A percentile compares a stretch with the other conserved stretches of the same genome.
These are phyloP conservation scores for Athene noctua DNA, from an alignment of 2,113 vertebrate species.

Conservation along the genomic window DNA sequence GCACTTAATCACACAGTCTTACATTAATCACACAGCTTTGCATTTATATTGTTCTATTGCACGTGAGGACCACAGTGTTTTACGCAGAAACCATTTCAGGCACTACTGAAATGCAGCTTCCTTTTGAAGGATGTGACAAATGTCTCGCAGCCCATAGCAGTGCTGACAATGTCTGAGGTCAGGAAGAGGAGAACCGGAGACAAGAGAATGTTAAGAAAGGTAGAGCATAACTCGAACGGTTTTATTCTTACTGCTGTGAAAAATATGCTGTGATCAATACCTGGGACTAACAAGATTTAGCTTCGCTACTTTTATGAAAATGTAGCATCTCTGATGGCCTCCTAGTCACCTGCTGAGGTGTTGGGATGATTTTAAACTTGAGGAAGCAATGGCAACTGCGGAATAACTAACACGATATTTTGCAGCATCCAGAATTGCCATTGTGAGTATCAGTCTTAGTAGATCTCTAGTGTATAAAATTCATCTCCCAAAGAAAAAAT, in stretches of 20 bases:
- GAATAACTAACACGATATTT: not conserved
- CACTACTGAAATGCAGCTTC: not conserved
- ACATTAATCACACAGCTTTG: not conserved
- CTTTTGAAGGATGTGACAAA: not conserved
- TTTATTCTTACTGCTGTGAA: not conserved
- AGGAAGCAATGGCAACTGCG: not conserved
- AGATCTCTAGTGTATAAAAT: not conserved
- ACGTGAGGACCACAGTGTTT: not conserved
- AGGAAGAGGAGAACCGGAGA: not conserved
- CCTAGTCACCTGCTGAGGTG: not conserved
- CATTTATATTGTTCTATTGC: not conserved
- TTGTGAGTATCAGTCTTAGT: not conserved
- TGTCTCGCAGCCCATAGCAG: not conserved
- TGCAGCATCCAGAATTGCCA: not conserved
- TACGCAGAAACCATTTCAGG: not conserved
- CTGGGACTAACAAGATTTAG: not conserved
- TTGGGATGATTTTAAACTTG: not conserved
- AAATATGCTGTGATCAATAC: not conserved
- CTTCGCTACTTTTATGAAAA: not conserved
- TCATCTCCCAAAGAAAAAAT: not conserved
- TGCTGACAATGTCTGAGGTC: not conserved
- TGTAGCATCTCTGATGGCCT: not conserved
- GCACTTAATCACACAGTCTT: not conserved
- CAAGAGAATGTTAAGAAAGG: not conserved
- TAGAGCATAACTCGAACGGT: not conserved